Percentiles rank a stretch among this genome's conserved stretches.
Evolutionary conservation across 2,888 invertebrate species (phyloP).

Genomic region (Hyppa rectilinea): DNA sequence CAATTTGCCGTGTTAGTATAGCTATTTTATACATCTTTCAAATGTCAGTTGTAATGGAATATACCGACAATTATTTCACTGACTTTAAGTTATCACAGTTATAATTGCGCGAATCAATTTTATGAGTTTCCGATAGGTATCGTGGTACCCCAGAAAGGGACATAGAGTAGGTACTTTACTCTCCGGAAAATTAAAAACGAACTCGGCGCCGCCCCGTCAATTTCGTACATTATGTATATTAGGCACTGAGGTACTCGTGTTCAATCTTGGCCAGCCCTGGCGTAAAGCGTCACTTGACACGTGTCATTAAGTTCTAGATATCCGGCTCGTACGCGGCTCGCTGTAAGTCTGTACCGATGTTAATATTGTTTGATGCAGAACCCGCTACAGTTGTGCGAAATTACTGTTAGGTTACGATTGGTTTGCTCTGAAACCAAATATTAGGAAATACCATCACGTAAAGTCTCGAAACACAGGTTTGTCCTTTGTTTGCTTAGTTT

Average conservation of each 20-base stretch:
- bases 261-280: slow-evolving; percentile 33
- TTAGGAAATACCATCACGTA: slow-evolving; percentile 77
- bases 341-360: slow-evolving; percentile 5
- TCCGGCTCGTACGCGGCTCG: slow-evolving; percentile 6
- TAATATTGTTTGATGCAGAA: slow-evolving; percentile 35
- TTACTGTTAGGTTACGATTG: slow-evolving; percentile 50
- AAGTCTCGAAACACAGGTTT: slow-evolving; percentile 73
- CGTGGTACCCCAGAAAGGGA: slow-evolving; percentile 9
- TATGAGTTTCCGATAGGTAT: neutral
- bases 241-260: slow-evolving; percentile 25
- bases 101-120: slow-evolving; percentile 21
- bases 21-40: neutral
- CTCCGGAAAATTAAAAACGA: slow-evolving; percentile 41
- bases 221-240: slow-evolving; percentile 41
- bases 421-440: slow-evolving; percentile 62
- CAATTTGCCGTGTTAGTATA: neutral
- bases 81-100: neutral
- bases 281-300: slow-evolving; percentile 17
- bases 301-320: slow-evolving; percentile 33
- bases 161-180: slow-evolving; percentile 7
- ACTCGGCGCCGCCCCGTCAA: slow-evolving; percentile 15
- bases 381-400: slow-evolving; percentile 34
- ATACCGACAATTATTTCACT: neutral
- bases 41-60: neutral
- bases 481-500: slow-evolving; percentile 70